Evolutionary conservation across 2,888 invertebrate species (phyloP).

Genomic region (Leptopilina syphax): DNA sequence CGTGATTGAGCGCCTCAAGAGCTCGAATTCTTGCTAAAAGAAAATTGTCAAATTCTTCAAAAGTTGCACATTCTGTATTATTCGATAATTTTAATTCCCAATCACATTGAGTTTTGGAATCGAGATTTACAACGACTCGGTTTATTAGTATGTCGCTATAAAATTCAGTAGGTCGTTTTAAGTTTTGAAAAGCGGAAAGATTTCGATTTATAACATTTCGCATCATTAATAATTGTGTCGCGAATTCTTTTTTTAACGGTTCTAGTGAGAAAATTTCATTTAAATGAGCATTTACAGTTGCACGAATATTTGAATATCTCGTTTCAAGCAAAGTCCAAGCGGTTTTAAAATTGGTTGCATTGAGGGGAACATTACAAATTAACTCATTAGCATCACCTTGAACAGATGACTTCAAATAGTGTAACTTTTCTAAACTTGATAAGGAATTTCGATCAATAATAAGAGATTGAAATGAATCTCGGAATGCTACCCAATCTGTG

Average conservation of each 20-base stretch:
- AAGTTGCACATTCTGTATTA: no score
- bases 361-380: not conserved
- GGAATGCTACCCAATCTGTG: not conserved
- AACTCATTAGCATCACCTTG: not conserved
- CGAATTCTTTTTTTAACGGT: not conserved
- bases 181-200: no score
- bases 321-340: not conserved
- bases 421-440: not conserved
- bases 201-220: no score
- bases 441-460: not conserved
- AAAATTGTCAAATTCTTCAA: no score
- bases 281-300: not conserved
- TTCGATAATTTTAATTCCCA: no score
- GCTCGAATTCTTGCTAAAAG: no score
- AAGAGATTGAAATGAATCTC: not conserved
- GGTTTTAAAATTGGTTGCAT: not conserved
- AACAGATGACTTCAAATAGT: not conserved
- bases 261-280: not conserved
- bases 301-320: slow-evolving; percentile 1
- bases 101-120: no score
- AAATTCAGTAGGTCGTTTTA: no score
- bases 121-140: no score
- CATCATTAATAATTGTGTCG: no score
- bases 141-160: no score
- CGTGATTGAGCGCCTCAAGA: no score